Evolutionary conservation across 2,888 invertebrate genomes (phyloP).

Genomic region (Magallana nippona): DNA sequence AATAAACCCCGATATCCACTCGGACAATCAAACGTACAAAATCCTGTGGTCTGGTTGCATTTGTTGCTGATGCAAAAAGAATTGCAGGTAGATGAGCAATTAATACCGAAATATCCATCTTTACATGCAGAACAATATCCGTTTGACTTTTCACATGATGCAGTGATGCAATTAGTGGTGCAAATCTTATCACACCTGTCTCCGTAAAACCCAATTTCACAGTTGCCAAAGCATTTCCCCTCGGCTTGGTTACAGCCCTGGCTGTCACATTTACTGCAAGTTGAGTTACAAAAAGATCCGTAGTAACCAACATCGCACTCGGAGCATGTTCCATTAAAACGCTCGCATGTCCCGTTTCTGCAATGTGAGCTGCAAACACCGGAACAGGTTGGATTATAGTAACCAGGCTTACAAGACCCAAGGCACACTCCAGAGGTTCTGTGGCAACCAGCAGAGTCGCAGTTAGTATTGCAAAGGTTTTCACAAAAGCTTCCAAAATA

Average conservation of each 20-base stretch:
- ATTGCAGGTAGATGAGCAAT: constrained; percentile 26
- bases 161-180: constrained; percentile 18
- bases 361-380: constrained; percentile 38
- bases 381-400: constrained; percentile 35
- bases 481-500: constrained; percentile 42
- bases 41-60: constrained; percentile 36
- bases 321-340: constrained; percentile 28
- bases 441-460: constrained; percentile 31
- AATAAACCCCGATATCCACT: constrained; percentile 34
- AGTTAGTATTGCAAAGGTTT: constrained; percentile 38
- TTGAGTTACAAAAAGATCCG: constrained; percentile 30
- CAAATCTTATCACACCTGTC: constrained; percentile 36
- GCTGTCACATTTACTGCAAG: constrained; percentile 38
- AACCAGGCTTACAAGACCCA: constrained; percentile 36
- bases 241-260: constrained; percentile 34
- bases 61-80: constrained; percentile 38
- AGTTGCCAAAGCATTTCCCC: constrained; percentile 41
- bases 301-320: constrained; percentile 23
- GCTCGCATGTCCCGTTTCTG: constrained; percentile 35
- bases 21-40: constrained; percentile 40
- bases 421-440: constrained; percentile 35
- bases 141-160: constrained; percentile 16
- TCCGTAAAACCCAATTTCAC: constrained; percentile 41
- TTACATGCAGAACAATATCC: constrained; percentile 36
- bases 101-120: constrained; percentile 36